Base-by-base conservation (phyloP, 2,113 vertebrate species). In the Gorsachius goisagi region DNA sequence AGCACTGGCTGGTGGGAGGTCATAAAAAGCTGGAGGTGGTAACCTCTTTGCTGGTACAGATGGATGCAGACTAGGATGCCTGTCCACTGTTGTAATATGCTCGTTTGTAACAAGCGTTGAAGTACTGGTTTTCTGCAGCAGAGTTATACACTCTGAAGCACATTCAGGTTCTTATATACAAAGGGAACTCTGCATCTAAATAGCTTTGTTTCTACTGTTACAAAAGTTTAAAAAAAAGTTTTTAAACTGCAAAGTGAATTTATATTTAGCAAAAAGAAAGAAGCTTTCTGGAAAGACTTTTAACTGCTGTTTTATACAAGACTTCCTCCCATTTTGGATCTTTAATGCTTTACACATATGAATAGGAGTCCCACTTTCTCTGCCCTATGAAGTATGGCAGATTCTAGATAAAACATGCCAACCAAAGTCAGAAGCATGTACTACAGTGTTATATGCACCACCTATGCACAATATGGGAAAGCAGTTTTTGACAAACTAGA, bases 341-440 rank as follows among this genome's bases (percentile, higher is more conserved):
- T 85, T 83, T 28, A 75, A n/a, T 64, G 67, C 59, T 77, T 89
- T 76, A 62, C 74, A 73, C 74, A 73, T 23, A 49, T 16, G 71
- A 95, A 83, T 45, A 95, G 75, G 44, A 94, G 37, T 72, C 37
- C 69, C 67, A 73, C 21, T 83, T 95, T 66, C 59, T 95, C 66
- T 79, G 50, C 67, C 63, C 64, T 92, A 52, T 0, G 14, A 91
- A 93, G 86, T 28, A 63, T 56, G 73, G 81, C 85, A 96, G 88
- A 88, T 92, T 74, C 95, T 67, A 67, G 75, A 68, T 60, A 68
- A 94, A 91, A 86, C 66, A 90, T 88, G 85, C 82, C 90, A 96
- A 30, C 32, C 56, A 22, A 77, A 91, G 84, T 45, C 76, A 80
- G 76, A 88, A 73, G 47, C 67, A 84, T 55, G 49, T 74, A 35